These are phyloP conservation scores for Larimichthys crocea DNA, from an alignment of 2,113 vertebrate species.

Conservation along the genomic window DNA sequence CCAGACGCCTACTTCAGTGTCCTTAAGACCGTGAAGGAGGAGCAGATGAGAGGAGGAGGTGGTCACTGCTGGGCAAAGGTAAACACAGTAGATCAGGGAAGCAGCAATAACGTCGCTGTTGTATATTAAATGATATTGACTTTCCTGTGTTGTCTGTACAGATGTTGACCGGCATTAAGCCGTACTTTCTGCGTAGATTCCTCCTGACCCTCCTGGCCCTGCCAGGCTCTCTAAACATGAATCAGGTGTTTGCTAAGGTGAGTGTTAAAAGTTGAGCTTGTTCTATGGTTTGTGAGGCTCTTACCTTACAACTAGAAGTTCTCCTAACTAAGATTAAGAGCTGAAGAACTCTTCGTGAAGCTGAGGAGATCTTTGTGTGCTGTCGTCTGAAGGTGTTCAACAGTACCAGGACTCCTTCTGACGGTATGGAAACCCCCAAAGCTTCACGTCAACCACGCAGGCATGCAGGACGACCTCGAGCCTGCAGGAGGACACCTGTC, in stretches of 20 bases:
- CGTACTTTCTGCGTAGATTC: conserved; percentile 58
- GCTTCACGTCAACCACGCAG: neutral
- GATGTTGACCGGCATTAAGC: conserved; percentile 44
- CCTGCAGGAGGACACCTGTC: neutral
- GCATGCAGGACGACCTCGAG: rapidly evolving
- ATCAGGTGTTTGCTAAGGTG: conserved; percentile 75
- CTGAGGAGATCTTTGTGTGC: neutral
- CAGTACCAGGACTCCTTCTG: neutral
- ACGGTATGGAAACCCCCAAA: neutral
- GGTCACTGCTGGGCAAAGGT: conserved; percentile 49
- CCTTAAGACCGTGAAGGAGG: neutral
- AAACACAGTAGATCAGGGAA: neutral
- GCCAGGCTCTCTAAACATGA: conserved; percentile 65
- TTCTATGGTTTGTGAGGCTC: neutral
- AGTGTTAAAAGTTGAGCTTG: conserved; percentile 18
- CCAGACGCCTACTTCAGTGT: neutral
- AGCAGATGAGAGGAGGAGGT: neutral
- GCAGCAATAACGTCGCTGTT: neutral
- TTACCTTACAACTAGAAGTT: neutral
- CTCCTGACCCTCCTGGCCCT: conserved; percentile 76
- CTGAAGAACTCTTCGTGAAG: neutral
- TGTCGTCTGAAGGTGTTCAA: conserved; percentile 31
- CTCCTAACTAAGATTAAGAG: neutral
- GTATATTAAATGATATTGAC: neutral
- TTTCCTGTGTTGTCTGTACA: conserved; percentile 16